Evolutionary conservation across 2,113 vertebrate genomes (phyloP).

Genomic region (Notarius quadriscutis): DNA sequence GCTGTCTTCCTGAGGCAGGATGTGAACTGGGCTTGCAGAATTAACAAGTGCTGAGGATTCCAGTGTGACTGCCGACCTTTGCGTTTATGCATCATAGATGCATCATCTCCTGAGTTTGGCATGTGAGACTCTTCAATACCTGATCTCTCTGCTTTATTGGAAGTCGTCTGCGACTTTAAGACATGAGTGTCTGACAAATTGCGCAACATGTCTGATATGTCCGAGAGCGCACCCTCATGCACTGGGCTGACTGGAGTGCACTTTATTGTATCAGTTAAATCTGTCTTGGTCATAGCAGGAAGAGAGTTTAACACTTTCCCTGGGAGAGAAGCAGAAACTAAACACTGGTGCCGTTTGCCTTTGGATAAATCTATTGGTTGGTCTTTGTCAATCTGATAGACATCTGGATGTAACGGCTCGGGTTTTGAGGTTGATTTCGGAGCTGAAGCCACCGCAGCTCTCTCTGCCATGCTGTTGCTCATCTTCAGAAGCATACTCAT

Average conservation of each 20-base stretch:
- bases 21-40: constrained; percentile 97
- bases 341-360: constrained; percentile 81
- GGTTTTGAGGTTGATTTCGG: constrained; percentile 85
- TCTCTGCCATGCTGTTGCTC: constrained; percentile 95
- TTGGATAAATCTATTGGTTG: constrained; percentile 99
- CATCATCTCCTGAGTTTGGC: constrained; percentile 80
- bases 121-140: constrained; percentile 84
- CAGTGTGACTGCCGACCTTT: constrained; percentile 99
- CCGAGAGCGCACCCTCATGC: constrained; percentile 94
- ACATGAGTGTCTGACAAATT: constrained; percentile 93
- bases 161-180: constrained; percentile 84
- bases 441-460: constrained; percentile 89
- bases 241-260: constrained; percentile 83
- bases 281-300: constrained; percentile 26
- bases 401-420: constrained; percentile 80
- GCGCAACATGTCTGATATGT: constrained; percentile 98
- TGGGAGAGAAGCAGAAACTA: constrained; percentile 27
- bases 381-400: constrained; percentile 89
- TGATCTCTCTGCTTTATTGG: constrained; percentile 84
- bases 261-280: constrained; percentile 29
- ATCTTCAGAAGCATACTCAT: constrained; percentile 98
- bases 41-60: constrained; percentile 98
- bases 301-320: constrained; percentile 42
- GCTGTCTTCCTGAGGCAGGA: constrained; percentile 91
- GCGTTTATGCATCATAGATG: constrained; percentile 87